Evolutionary conservation across 1,140 invertebrate species (phyloP), one percentile per base, ranked within the genome.

Genomic region (Hyphantria cunea): DNA sequence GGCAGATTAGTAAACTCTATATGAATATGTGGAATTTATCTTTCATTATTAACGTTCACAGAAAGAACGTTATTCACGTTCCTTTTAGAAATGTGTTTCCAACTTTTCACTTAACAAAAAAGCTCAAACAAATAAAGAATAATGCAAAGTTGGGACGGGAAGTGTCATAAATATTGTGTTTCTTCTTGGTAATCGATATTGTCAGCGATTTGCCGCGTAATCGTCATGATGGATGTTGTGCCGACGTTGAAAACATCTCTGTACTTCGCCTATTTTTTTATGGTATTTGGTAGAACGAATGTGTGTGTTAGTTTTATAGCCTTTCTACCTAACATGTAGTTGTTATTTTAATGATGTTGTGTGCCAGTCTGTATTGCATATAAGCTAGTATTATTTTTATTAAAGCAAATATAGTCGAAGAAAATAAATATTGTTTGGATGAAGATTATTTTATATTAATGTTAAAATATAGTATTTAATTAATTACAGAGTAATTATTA

Each of bases 111-210:
- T 63, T 65, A 25, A 25, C 17, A 25, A 58, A 63, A 73, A 73
- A 70, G 67, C 48, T 68, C 68, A 68, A 68, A 74, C 68, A 71
- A 74, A 69, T 62, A 72, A 66, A 58, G 62, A 63, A 68, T 66
- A 62, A 66, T 65, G 62, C 33, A 52, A 69, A 72, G 64, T 72
- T 72, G 63, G 64, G 55, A 70, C 8, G 42, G 64, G 34, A 68
- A 73, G 66, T 59, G 54, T 72, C 59, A 76, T 80, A 76, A 81
- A 74, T 78, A 78, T 74, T 79, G 77, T 82, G 78, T 78, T 78
- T 67, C 72, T 67, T 56, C 31, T 44, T 64, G 47, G 72, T 66
- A 75, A 76, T 80, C 80, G 77, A 80, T 78, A 79, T 74, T 73
- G 71, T 79, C 68, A 75, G 70, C 72, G 68, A 80, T 82, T 80